Percentiles rank a stretch among this genome's conserved stretches.
These are phyloP conservation scores for Anguilla marmorata DNA, from an alignment of 2,797 vertebrate genomes.

Conservation along the genomic window DNA sequence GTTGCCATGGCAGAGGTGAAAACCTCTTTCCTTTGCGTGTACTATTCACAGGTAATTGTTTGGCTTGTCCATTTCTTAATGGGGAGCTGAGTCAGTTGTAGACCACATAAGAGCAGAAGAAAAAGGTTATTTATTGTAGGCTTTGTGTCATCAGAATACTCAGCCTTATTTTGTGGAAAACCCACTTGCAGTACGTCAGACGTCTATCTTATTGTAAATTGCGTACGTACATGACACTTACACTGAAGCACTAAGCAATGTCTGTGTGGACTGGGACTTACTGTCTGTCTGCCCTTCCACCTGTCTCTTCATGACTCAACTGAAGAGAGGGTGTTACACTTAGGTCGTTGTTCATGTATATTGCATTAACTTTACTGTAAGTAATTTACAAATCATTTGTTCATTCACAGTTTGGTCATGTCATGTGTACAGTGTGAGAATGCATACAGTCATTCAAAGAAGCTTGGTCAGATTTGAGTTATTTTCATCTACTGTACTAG, in stretches of 20 bases:
- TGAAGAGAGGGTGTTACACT: neutral
- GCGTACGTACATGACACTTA: neutral
- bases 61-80: neutral
- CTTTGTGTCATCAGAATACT: slow-evolving; percentile 15
- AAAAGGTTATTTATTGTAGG: slow-evolving; percentile 5
- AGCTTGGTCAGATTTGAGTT: neutral
- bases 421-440: neutral
- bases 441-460: neutral
- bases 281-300: neutral
- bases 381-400: neutral
- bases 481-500: neutral
- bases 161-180: slow-evolving; percentile 25
- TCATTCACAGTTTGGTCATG: neutral
- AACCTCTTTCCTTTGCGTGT: neutral
- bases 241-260: neutral
- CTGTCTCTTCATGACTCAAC: neutral
- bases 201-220: neutral
- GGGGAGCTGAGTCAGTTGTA: neutral
- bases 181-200: slow-evolving; percentile 1
- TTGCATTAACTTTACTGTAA: neutral
- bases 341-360: neutral
- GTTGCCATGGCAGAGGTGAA: neutral
- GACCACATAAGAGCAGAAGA: neutral
- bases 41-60: neutral
- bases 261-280: neutral